Evolutionary conservation across 2,797 vertebrate species (phyloP).

Genomic region (Coilia nasus): DNA sequence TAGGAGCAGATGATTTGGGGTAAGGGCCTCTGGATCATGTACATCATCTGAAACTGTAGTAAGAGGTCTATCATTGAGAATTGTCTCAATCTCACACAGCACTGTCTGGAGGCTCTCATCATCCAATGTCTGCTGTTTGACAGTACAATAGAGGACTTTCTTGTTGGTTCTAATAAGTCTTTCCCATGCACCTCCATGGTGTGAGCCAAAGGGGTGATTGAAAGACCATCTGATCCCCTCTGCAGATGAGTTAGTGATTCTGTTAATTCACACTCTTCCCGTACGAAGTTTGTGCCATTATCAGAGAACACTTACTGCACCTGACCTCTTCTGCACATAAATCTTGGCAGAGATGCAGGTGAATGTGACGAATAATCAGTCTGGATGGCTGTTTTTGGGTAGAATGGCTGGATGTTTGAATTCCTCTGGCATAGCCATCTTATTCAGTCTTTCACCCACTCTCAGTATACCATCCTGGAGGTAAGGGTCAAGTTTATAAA

Average conservation of each 20-base stretch:
- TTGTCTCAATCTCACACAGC: background rate
- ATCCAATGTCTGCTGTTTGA: background rate
- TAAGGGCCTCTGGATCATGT: background rate
- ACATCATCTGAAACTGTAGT: background rate
- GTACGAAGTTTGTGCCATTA: no score
- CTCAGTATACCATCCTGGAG: no score
- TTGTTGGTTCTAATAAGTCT: background rate
- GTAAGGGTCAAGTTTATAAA: no score
- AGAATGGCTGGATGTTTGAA: no score
- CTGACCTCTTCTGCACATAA: no score
- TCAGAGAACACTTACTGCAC: background rate
- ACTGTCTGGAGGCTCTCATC: background rate
- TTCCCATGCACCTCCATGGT: background rate
- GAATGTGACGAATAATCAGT: no score
- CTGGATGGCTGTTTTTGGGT: background rate
- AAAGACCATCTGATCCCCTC: slow-evolving; percentile 26
- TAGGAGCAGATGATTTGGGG: slow-evolving; percentile 1
- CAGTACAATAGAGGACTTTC: background rate
- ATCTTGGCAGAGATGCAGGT: no score
- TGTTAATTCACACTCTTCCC: no score
- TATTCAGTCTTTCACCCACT: no score
- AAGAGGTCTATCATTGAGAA: background rate
- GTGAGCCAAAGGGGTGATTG: slow-evolving; percentile 6
- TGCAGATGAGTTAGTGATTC: no score
- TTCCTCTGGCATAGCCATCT: no score